Percentiles rank a stretch among this genome's conserved stretches.
Evolutionary conservation across 2,797 vertebrate genomes (phyloP).

Genomic region (Pseudomugil tenellus): DNA sequence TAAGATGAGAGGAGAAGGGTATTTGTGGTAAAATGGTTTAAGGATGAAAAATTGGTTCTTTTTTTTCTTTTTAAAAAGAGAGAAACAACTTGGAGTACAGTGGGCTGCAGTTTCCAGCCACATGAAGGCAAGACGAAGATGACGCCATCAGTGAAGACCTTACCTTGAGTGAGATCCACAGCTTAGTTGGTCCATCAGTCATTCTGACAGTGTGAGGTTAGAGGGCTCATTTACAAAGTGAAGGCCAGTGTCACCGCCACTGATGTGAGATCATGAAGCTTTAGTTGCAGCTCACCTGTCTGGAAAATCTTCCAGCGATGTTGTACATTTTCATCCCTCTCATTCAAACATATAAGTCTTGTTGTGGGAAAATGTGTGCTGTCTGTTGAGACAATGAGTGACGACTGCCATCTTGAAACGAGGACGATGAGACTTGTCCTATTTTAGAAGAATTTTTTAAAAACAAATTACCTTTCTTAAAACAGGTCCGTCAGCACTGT

Average conservation of each 20-base stretch:
- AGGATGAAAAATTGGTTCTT: conserved; percentile 45
- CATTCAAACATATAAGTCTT: conserved; percentile 43
- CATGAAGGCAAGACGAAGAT: conserved; percentile 57
- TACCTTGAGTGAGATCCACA: conserved; percentile 71
- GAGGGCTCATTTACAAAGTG: conserved; percentile 73
- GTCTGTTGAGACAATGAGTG: conserved; percentile 24
- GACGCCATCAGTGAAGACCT: conserved; percentile 59
- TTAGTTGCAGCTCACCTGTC: conserved; percentile 69
- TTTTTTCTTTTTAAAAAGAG: not conserved
- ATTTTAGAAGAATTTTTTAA: not conserved
- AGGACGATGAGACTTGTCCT: too few species aligned
- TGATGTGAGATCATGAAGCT: conserved; percentile 58
- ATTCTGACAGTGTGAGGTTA: conserved; percentile 71
- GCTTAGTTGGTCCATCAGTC: conserved; percentile 64
- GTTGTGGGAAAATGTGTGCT: conserved; percentile 25
- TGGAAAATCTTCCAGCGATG: conserved; percentile 52
- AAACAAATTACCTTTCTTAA: not conserved
- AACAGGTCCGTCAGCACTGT: not conserved
- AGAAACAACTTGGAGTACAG: conserved; percentile 27
- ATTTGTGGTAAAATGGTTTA: conserved; percentile 43
- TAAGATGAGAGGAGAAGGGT: conserved; percentile 33
- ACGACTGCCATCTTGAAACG: not conserved
- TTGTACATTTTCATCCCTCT: conserved; percentile 14
- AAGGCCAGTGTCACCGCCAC: conserved; percentile 69
- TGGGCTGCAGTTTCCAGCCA: conserved; percentile 36